Base-by-base conservation (phyloP, 2,113 vertebrate species). In the Oophaga pumilio region DNA sequence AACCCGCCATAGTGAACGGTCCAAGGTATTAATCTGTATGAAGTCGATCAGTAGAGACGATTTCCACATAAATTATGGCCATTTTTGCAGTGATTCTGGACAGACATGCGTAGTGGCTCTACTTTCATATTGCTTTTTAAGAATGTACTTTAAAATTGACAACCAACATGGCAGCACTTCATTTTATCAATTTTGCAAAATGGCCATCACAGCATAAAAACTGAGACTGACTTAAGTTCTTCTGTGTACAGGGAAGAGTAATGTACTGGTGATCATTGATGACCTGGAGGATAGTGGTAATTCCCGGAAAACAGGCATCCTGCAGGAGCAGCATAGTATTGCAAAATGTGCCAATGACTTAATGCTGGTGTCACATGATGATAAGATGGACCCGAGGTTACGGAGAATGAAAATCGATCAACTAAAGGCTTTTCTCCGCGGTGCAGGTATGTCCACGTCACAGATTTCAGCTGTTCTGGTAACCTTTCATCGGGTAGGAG, bases 221-320 rank as follows among this genome's bases (percentile, higher is more conserved):
- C 5, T 43, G 33, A 15, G 26, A 11, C 7, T 62, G 8, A 20
- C 8, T 20, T 5, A 1, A 10, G 66, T 28, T 28, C 68, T 71
- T 14, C 26, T 69, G 66, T 71, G 68, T 52, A 12, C 73, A 76
- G 73, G 49, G 20, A 76, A 52, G 73, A 0, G 24, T 18, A 76
- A 76, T 12, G 73, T 76, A 2, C 4, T 76, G 33, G 73, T 76
- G 5, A 3, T 76, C 18, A 76, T 76, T 76, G 73, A 76, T 76
- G 73, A 76, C 52, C 73, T 76, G 73, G 73, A 76, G 73, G 73
- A 76, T 49, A 76, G 73, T 49, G 18, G 73, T n/a, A 18, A 76
- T n/a, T 2, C 1, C 17, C 33, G 18, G 49, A 76, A 76, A 20
- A 76, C 0, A 1, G 0, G 26, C 6, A 76, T 76, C 73, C 49